These are phyloP conservation scores for Leucophenga maculata DNA, from an alignment of 2,888 invertebrate species.

Conservation along the genomic window DNA sequence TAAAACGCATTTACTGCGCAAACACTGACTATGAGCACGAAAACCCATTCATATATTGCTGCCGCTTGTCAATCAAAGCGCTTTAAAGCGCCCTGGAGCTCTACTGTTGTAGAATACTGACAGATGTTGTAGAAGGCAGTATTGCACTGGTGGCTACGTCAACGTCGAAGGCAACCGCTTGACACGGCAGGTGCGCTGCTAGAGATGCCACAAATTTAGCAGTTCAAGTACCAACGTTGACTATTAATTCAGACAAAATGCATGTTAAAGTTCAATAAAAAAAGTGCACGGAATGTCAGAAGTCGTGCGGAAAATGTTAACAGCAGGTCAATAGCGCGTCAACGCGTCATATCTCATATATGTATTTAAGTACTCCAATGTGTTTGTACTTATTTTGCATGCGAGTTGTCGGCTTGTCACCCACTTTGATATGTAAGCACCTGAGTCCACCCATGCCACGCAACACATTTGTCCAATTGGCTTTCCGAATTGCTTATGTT, in stretches of 20 bases:
- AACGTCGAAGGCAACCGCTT: constrained; percentile 57
- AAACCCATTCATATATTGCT: constrained; percentile 35
- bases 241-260: not conserved
- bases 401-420: not conserved
- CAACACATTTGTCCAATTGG: constrained; percentile 17
- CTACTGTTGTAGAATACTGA: constrained; percentile 47
- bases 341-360: not conserved
- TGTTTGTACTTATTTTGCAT: constrained; percentile 6
- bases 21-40: constrained; percentile 7
- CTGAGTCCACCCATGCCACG: constrained; percentile 1
- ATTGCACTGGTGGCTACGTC: not conserved
- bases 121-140: constrained; percentile 66
- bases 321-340: constrained; percentile 59
- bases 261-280: constrained; percentile 15
- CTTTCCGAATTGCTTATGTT: not conserved
- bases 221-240: not conserved
- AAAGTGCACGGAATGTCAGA: not conserved
- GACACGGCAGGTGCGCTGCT: constrained; percentile 55
- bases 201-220: constrained; percentile 42
- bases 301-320: constrained; percentile 50
- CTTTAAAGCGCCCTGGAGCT: constrained; percentile 35
- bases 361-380: constrained; percentile 3
- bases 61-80: constrained; percentile 61
- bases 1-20: constrained; percentile 16
- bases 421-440: not conserved